These are phyloP conservation scores for Manduca sexta DNA, from an alignment of 1,140 invertebrate species.

Conservation along the genomic window DNA sequence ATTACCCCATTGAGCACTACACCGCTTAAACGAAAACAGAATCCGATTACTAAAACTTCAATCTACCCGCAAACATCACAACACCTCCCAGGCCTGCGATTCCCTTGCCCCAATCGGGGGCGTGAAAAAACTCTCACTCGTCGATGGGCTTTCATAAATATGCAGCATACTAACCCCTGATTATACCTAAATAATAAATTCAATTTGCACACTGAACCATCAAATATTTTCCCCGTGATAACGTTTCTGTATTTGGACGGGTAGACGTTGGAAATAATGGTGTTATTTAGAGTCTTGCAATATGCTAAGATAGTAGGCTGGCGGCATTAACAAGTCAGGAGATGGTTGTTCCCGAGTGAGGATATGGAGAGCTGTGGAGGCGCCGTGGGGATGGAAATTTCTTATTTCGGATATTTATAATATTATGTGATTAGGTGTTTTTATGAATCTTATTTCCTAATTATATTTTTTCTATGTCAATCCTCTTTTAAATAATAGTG, in stretches of 20 bases:
- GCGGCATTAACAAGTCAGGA: constrained; percentile 67
- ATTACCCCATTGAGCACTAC: no score
- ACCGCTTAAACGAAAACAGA: background rate
- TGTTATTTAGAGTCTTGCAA: constrained; percentile 67
- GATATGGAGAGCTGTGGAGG: constrained; percentile 26
- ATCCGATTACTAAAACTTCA: no score
- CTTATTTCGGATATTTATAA: background rate
- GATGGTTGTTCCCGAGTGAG: constrained; percentile 49
- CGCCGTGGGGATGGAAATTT: constrained; percentile 1
- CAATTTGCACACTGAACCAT: constrained; percentile 51
- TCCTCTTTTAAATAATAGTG: background rate
- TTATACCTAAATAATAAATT: constrained; percentile 68
- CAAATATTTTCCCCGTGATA: constrained; percentile 65
- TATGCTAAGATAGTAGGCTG: constrained; percentile 70
- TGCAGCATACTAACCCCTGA: constrained; percentile 19
- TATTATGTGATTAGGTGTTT: no score
- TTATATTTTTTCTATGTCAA: no score
- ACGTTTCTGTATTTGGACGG: constrained; percentile 60
- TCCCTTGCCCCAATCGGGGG: background rate
- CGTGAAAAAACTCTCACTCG: background rate
- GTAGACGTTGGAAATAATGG: constrained; percentile 54
- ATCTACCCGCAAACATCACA: no score
- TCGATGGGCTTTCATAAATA: no score
- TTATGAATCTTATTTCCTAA: no score
- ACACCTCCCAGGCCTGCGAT: background rate